These are phyloP conservation scores for Piaya cayana DNA, from an alignment of 2,113 vertebrate genomes.

Conservation along the genomic window DNA sequence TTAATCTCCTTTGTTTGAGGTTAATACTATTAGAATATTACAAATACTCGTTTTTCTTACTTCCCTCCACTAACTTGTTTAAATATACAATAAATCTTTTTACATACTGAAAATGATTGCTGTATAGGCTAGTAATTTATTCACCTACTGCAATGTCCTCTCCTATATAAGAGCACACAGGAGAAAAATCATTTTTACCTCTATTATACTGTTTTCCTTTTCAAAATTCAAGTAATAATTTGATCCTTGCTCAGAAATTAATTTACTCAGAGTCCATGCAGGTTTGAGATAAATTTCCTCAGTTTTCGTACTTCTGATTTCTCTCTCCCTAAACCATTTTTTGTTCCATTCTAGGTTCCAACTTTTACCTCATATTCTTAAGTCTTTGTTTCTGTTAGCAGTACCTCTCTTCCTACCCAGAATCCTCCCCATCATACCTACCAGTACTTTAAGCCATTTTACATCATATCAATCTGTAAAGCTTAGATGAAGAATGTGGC, in stretches of 20 bases:
- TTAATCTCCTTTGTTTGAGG: not conserved
- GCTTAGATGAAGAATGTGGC: not conserved
- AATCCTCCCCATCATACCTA: not conserved
- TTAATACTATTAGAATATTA: not conserved
- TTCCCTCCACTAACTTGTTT: not conserved
- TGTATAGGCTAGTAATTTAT: not conserved
- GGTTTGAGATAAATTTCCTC: not conserved
- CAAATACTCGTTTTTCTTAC: not conserved
- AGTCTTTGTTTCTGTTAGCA: not conserved
- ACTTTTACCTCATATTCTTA: not conserved
- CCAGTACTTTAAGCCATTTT: not conserved
- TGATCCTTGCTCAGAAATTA: not conserved
- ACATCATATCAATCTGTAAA: not conserved
- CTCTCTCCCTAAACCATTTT: not conserved
- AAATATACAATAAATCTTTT: not conserved
- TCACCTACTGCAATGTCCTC: not conserved
- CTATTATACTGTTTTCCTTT: not conserved
- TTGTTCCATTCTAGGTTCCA: not conserved
- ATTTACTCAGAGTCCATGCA: not conserved
- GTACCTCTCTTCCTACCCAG: not conserved
- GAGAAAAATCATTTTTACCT: not conserved
- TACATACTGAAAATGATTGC: not conserved
- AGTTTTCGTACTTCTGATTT: not conserved
- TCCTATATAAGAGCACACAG: not conserved
- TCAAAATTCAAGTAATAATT: not conserved